phyloP scores from a whole-genome alignment of 2,797 vertebrate genomes.

The Erpetoichthys calabaricus region DNA sequence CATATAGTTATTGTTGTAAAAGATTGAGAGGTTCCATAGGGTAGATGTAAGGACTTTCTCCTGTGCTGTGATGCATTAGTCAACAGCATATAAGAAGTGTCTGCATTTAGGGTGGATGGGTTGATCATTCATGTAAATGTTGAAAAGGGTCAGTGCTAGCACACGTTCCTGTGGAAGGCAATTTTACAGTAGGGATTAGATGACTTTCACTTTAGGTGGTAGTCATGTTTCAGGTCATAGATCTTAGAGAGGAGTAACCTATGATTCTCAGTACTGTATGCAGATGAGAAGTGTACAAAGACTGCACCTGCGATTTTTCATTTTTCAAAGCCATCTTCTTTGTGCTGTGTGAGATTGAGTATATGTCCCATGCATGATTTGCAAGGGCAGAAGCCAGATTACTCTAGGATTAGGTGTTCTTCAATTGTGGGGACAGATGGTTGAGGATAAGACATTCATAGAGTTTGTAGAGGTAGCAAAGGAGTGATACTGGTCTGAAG shows the following conservation, averaged over 20 bases:
- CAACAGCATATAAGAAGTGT: too few species aligned
- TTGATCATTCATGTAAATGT: too few species aligned
- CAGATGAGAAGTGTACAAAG: not conserved
- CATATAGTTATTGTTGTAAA: too few species aligned
- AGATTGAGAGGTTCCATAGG: too few species aligned
- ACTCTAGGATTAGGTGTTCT: conserved; percentile 2
- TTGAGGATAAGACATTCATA: not conserved
- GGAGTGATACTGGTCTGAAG: not conserved
- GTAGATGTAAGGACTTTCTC: too few species aligned
- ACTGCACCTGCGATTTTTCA: not conserved
- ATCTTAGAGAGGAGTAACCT: too few species aligned
- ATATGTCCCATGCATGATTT: not conserved
- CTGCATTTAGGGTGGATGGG: too few species aligned
- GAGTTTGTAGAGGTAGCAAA: not conserved
- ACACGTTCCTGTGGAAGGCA: too few species aligned
- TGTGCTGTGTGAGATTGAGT: not conserved
- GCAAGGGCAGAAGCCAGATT: not conserved
- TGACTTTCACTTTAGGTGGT: not conserved
- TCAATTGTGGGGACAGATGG: not conserved
- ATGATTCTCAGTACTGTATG: not conserved
- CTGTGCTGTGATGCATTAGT: too few species aligned
- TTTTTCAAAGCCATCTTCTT: not conserved
- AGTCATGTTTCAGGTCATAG: not conserved
- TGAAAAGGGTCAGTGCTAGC: too few species aligned
- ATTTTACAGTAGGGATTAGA: not conserved